Base-by-base conservation (phyloP, 2,888 invertebrate genomes). In the Loripinus fragilis region DNA sequence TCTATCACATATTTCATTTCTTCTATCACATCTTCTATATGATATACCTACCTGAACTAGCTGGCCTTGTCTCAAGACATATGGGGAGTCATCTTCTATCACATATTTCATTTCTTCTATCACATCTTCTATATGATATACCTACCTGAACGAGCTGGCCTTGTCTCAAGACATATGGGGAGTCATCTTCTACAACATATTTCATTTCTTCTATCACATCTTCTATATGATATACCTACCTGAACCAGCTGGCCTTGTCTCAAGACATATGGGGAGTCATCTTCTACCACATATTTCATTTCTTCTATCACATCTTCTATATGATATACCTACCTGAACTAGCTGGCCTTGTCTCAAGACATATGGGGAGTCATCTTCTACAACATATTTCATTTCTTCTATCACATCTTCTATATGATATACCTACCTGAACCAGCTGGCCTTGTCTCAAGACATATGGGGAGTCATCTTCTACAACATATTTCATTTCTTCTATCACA, bases 321-420 rank as follows among this genome's bases (percentile, higher is more conserved):
- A 80, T 91, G 88, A 41, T 78, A 83, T 23, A 91, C 87, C 92
- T 92, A 79, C 7, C 85, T 89, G 78, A 5, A 90, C 78, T 64
- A 90, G 85, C 68, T 88, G 80, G 48, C 89, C 89, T 55, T 87
- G 83, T 74, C 86, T 88, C 20, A 90, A 80, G 25, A 88, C 76
- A 75, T 91, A 93, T 0, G 86, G 88, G 5, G 92, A 92, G 73
- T 92, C 93, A 35, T 91, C 90, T 67, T 93, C 92, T 45, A 92
- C 74, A 7, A 88, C 87, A 81, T 89, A 90, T 20, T 87, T 85
- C 20, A 86, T 88, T 80, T 77, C 78, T 77, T 92, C 92, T 66
- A 93, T 78, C 0, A 91, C 73, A 83, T 93, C 92, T 74, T 92
- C 92, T 30, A 92, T 65, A 80, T 91, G 88, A 41, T 78, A 83